phyloP scores from a whole-genome alignment of 2,888 invertebrate species.

The Euplexia lucipara region DNA sequence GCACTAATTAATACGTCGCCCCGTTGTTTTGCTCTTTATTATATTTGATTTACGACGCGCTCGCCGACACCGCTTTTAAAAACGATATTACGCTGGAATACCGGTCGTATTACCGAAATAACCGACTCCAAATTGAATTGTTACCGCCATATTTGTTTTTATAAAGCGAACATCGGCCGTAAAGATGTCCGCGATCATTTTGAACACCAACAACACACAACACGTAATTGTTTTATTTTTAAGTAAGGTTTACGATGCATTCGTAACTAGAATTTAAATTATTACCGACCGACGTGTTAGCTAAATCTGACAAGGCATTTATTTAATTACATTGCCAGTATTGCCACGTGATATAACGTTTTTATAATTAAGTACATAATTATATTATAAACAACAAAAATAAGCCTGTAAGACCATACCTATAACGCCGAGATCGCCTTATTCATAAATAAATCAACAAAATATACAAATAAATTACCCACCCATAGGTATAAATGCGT shows the following conservation, averaged over 20 bases:
- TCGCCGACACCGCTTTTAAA: slow-evolving; percentile 79
- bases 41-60: slow-evolving; percentile 81
- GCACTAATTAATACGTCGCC: slow-evolving; percentile 84
- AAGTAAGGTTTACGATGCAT: slow-evolving; percentile 64
- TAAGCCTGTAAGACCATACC: neutral
- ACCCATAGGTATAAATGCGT: neutral
- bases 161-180: slow-evolving; percentile 71
- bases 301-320: slow-evolving; percentile 8
- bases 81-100: slow-evolving; percentile 80
- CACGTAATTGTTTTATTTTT: slow-evolving; percentile 71
- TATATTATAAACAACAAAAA: no score
- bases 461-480: neutral
- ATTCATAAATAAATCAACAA: slow-evolving; percentile 5
- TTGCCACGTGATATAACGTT: no score
- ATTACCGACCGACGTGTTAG: slow-evolving; percentile 3
- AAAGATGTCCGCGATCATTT: slow-evolving; percentile 78
- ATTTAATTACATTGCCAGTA: neutral
- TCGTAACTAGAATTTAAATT: slow-evolving; percentile 24
- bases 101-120: slow-evolving; percentile 80
- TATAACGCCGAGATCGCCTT: slow-evolving; percentile 13
- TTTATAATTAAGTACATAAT: no score
- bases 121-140: slow-evolving; percentile 82
- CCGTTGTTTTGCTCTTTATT: slow-evolving; percentile 85
- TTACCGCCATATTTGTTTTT: slow-evolving; percentile 82
- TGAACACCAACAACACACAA: slow-evolving; percentile 71